Conservation (phyloP, 35 echinoderm and acorn worm genomes). For the Ophioderma brevispina region DNA sequence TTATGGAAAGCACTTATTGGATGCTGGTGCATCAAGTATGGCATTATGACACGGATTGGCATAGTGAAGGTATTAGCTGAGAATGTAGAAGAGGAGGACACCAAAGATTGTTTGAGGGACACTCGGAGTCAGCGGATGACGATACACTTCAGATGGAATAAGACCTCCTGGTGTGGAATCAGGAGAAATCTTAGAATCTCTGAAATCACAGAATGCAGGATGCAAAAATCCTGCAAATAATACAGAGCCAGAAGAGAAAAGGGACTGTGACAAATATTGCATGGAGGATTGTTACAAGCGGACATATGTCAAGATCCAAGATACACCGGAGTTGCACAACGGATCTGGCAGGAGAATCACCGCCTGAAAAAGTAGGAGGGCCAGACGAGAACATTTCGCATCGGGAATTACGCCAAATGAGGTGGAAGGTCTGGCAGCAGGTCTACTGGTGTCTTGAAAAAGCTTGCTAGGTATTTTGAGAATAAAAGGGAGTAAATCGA, state of each 20-base stretch:
- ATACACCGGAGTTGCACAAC: not conserved
- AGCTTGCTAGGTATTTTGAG: constrained; percentile 60
- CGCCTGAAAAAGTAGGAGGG: constrained; percentile 71
- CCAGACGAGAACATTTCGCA: constrained; percentile 66
- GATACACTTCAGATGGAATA: not conserved
- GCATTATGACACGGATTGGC: not conserved
- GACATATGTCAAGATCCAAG: not conserved
- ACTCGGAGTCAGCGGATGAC: not conserved
- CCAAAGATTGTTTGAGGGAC: not conserved
- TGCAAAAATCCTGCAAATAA: not conserved
- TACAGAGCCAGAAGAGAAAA: too few relatives aligned
- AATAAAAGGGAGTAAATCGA: constrained; percentile 21
- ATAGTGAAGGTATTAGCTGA: not conserved
- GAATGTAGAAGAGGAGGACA: not conserved
- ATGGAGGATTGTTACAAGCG: too few relatives aligned
- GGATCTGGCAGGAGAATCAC: not conserved
- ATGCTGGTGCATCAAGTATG: constrained; percentile 11
- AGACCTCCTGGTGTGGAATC: not conserved
- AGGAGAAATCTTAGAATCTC: not conserved
- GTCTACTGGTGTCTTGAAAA: constrained; percentile 57
- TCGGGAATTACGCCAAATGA: constrained; percentile 71
- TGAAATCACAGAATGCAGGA: not conserved
- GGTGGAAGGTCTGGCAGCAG: constrained; percentile 50
- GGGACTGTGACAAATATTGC: not conserved
- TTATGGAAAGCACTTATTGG: constrained; percentile 35